A percentile compares a stretch with the other conserved stretches of the same genome.
These are phyloP conservation scores for Aspidiotus destructor DNA, from an alignment of 2,888 invertebrate genomes.

Conservation along the genomic window DNA sequence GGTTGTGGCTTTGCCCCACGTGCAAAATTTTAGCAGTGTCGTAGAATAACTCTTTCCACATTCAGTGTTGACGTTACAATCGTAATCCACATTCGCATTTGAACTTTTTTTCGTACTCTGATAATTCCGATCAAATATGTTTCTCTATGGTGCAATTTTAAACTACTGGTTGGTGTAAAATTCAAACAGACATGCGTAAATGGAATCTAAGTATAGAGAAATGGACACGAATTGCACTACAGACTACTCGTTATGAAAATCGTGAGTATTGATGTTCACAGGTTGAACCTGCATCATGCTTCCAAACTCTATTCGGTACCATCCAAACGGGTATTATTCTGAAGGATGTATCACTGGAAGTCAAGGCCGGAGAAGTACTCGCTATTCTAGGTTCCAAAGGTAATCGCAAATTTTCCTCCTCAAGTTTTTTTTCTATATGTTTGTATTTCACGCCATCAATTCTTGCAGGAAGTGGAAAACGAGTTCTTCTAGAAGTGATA, in stretches of 20 bases:
- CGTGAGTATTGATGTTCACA: slow-evolving; percentile 39
- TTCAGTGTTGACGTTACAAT: no score
- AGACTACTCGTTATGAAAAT: neutral
- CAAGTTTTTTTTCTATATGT: neutral
- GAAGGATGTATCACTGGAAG: slow-evolving; percentile 83
- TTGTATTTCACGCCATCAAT: neutral
- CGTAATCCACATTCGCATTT: no score
- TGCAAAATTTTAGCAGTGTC: no score
- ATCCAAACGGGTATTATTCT: slow-evolving; percentile 77
- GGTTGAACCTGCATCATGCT: slow-evolving; percentile 72
- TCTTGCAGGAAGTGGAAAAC: slow-evolving; percentile 76
- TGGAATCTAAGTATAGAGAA: no score
- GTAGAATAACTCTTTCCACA: no score
- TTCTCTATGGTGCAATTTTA: no score
- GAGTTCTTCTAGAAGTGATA: slow-evolving; percentile 86
- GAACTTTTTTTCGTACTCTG: no score
- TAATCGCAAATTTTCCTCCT: slow-evolving; percentile 39
- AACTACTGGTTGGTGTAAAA: no score
- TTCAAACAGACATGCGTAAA: no score
- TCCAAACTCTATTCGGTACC: slow-evolving; percentile 63
- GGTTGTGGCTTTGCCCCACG: no score
- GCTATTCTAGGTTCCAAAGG: slow-evolving; percentile 90
- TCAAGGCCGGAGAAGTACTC: slow-evolving; percentile 85
- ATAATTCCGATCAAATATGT: no score
- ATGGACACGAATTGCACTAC: neutral